phyloP scores from a whole-genome alignment of 1,140 invertebrate species.

The Littorina saxatilis region DNA sequence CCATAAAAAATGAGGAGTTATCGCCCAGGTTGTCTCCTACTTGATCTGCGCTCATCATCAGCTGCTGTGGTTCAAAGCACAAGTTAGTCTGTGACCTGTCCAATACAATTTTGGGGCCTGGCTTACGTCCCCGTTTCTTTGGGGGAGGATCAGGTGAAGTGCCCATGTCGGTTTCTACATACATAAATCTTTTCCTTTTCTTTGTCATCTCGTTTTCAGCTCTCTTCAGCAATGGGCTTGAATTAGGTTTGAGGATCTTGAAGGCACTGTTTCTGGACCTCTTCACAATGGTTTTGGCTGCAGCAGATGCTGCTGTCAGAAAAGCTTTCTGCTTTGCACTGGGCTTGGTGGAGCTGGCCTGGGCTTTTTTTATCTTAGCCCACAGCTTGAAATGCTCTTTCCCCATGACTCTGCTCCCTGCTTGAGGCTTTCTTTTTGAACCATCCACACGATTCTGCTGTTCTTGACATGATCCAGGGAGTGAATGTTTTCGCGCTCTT shows the following conservation, averaged over 20 bases:
- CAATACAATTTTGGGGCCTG: constrained; percentile 27
- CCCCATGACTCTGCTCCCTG: too few species aligned
- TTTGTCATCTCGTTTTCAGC: neutral
- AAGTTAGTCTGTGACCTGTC: constrained; percentile 31
- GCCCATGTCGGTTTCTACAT: constrained; percentile 21
- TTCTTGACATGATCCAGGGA: too few species aligned
- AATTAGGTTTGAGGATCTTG: constrained; percentile 17
- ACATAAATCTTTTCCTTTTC: constrained; percentile 26
- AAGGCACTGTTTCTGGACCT: constrained; percentile 27
- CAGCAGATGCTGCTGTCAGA: neutral
- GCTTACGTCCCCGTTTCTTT: constrained; percentile 24
- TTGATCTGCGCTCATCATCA: neutral
- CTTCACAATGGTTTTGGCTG: neutral
- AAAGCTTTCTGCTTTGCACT: neutral
- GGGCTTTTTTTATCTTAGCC: neutral
- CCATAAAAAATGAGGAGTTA: neutral
- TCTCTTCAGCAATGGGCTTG: neutral
- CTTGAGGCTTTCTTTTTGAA: too few species aligned
- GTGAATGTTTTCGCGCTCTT: too few species aligned
- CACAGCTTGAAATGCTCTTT: neutral
- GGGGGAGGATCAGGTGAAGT: neutral
- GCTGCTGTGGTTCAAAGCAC: neutral
- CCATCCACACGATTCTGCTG: too few species aligned
- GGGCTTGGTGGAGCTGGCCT: neutral
- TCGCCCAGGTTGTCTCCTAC: neutral